Evolutionary conservation across 2,888 invertebrate genomes (phyloP), one percentile per base, ranked within the genome.

Genomic region (Caenorhabditis sulstoni): DNA sequence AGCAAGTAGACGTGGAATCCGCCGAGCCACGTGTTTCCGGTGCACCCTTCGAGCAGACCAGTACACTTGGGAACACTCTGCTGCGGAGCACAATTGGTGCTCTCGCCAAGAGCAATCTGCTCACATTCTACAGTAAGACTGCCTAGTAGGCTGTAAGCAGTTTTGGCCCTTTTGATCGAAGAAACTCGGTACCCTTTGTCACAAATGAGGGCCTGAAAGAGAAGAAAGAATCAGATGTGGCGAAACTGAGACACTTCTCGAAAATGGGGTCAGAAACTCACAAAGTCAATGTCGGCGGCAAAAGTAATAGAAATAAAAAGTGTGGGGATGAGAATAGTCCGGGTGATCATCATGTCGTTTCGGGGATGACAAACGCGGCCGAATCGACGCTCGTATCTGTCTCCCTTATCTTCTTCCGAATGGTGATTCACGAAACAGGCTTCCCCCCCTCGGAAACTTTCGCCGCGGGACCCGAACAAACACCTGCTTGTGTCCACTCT

Each of bases 1-100:
- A 89, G 75, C 37, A 85, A 71, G 50, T 86, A 89, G 0, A 85
- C 88, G 50, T 90, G 87, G 41, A 89, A 85, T 5, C 89, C 89
- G 11, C 87, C 88, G 22, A 89, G 79, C 88, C 88, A 89, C 20
- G 86, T 86, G 59, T 82, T 81, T 8, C 87, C 88, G 2, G 79
- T 59, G 73, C 89, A 89, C 4, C 89, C 89, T 76, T 83, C 83
- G 12, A 83, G 37, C 14, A 81, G 57, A 1, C 83, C 83, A 0
- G 80, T 80, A 29, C 83, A 83, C 22, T 83, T 83, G 9, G 85
- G 85, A 35, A 85, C 82, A 29, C 79, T 83, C 44, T 81, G 84
- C 41, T 85, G 84, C 18, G 84, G 81, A 14, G 75, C 64, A 64
- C 85, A 85, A 14, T 79, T 79, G 0, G 85, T 84, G 20, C 55